Evolutionary conservation across 2,113 vertebrate species (phyloP), one percentile per base, ranked within the genome.

Genomic region (Rhegmatorhina hoffmannsi): DNA sequence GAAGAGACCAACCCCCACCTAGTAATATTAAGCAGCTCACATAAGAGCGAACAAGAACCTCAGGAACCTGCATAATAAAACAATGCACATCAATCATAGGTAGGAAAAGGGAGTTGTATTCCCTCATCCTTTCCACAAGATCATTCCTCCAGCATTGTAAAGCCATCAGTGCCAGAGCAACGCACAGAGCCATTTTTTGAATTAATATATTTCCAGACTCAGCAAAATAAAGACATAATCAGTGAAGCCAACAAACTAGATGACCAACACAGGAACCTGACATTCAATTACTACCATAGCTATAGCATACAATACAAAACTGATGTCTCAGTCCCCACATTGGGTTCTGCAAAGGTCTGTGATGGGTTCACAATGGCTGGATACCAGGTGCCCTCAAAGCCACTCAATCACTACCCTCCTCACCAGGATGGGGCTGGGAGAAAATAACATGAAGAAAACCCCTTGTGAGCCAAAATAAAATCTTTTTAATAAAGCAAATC

Each of bases 351-450:
- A 66, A 58, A 59, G 8, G 17, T 26, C 40, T 84, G 13, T 52
- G 13, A 19, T 43, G 31, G 1, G 6, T 53, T 64, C 38, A 59
- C 13, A 7, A n/a, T 75, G 8, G 6, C 14, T 56, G n/a, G 38
- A 53, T 19, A 40, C 5, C 23, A 46, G 5, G 0, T 52, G n/a
- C 28, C 10, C 5, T n/a, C 13, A 31, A 40, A 34, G 19, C 11
- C 9, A 16, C 23, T 55, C 11, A 29, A 13, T 60, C 36, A 46
- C 24, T 60, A 7, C 20, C 33, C 1, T 52, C 9, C 55, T 75
- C 26, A 70, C 8, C 23, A 69, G 38, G 8, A n/a, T 15, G 14
- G 3, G 5, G 2, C 0, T 0, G 6, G 17, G 8, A 69, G 44
- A 80, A 87, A 69, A 44, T 33, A 59, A n/a, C 13, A 17, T 36